Evolutionary conservation across 2,113 vertebrate species (phyloP).

Genomic region (Microcebus lehilahytsara): DNA sequence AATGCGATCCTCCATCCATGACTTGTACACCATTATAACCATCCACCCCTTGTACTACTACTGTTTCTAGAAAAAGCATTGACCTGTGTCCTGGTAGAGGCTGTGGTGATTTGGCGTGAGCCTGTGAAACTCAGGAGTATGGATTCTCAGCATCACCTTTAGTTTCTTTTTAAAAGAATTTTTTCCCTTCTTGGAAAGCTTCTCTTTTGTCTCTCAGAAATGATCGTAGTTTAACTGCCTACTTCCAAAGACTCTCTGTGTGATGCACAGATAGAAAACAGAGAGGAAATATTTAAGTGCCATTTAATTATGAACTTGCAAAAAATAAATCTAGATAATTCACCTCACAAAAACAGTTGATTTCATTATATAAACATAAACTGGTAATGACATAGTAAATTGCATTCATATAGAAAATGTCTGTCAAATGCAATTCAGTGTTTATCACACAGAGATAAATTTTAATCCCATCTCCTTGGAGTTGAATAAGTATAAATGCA

Average conservation of each 20-base stretch:
- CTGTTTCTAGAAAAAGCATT: neutral
- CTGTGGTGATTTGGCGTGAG: neutral
- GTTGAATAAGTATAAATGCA: slow-evolving; percentile 60
- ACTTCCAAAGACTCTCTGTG: slow-evolving; percentile 17
- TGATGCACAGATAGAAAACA: slow-evolving; percentile 55
- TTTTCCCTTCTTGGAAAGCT: slow-evolving; percentile 9
- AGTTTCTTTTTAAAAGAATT: neutral
- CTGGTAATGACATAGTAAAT: slow-evolving; percentile 73
- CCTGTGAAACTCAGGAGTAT: neutral
- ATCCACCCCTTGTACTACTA: neutral
- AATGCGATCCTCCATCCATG: neutral
- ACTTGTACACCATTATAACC: neutral
- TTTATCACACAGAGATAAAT: slow-evolving; percentile 75
- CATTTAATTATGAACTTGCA: slow-evolving; percentile 69
- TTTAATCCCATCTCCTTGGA: slow-evolving; percentile 60
- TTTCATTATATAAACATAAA: slow-evolving; percentile 75
- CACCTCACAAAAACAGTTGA: slow-evolving; percentile 75
- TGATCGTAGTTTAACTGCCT: slow-evolving; percentile 54
- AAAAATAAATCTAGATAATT: slow-evolving; percentile 73
- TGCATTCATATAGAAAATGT: slow-evolving; percentile 72
- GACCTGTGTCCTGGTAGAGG: neutral
- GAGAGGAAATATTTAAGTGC: slow-evolving; percentile 63
- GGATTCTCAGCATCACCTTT: neutral
- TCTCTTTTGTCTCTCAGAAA: neutral
- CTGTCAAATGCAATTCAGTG: slow-evolving; percentile 74